These are phyloP conservation scores for Aldabrachelys gigantea DNA, from an alignment of 2,113 vertebrate species.

Conservation along the genomic window DNA sequence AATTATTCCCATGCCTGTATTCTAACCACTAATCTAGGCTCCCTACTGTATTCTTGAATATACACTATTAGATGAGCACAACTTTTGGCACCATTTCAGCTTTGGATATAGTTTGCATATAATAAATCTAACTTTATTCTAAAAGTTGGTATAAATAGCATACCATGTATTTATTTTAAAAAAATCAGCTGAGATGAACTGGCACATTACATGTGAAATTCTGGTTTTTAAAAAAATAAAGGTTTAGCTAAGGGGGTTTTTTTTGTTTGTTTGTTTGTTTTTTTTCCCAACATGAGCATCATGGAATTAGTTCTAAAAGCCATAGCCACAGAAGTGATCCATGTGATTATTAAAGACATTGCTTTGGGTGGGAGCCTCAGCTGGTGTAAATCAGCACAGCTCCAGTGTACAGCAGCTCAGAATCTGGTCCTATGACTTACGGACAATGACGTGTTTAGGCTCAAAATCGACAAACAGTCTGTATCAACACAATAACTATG, in stretches of 20 bases:
- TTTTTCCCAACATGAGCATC: background rate
- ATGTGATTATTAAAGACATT: background rate
- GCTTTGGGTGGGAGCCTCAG: background rate
- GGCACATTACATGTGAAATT: background rate
- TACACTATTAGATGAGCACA: background rate
- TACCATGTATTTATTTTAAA: background rate
- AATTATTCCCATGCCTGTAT: background rate
- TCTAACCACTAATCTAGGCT: background rate
- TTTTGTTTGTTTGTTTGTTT: background rate
- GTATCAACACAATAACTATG: background rate
- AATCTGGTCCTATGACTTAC: background rate
- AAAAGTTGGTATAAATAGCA: background rate
- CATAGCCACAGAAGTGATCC: background rate
- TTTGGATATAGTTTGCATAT: background rate
- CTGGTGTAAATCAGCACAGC: background rate
- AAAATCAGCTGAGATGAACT: background rate
- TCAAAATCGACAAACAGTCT: background rate
- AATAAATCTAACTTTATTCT: background rate
- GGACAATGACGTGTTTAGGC: background rate
- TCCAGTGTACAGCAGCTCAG: background rate
- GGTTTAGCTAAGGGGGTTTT: background rate
- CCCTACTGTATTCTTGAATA: too few relatives aligned
- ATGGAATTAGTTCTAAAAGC: background rate
- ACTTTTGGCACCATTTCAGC: background rate
- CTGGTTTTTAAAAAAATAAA: background rate